A percentile compares a stretch with the other conserved stretches of the same genome.
These are phyloP conservation scores for Sturnira hondurensis DNA, from an alignment of 2,113 vertebrate genomes.

Conservation along the genomic window DNA sequence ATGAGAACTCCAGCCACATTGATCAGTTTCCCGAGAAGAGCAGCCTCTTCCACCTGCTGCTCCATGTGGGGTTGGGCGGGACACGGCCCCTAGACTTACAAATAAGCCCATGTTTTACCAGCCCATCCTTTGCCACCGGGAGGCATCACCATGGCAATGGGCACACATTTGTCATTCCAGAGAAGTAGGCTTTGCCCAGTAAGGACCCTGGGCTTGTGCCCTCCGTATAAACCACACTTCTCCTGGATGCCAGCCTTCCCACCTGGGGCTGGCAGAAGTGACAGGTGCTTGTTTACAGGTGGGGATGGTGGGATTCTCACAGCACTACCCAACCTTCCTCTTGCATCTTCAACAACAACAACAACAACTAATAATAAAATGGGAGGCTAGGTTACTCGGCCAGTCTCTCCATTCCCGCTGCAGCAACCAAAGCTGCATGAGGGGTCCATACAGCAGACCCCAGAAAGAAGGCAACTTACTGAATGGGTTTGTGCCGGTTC, in stretches of 20 bases:
- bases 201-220: background rate
- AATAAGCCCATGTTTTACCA: background rate
- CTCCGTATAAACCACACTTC: background rate
- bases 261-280: background rate
- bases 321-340: background rate
- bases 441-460: background rate
- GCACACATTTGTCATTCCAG: background rate
- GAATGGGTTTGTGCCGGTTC: slow-evolving; percentile 92
- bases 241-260: background rate
- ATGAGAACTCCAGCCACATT: fast-evolving
- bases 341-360: background rate
- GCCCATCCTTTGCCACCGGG: background rate
- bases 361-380: background rate
- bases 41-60: background rate
- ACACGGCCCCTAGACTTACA: background rate
- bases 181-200: background rate
- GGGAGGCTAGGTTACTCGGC: background rate
- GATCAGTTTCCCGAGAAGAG: too few relatives aligned
- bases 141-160: background rate
- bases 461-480: slow-evolving; percentile 86
- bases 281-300: background rate
- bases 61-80: fast-evolving
- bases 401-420: background rate
- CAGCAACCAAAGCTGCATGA: background rate
- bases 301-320: background rate